Conservation (phyloP, 2,113 vertebrate genomes). For the Scomber japonicus region DNA sequence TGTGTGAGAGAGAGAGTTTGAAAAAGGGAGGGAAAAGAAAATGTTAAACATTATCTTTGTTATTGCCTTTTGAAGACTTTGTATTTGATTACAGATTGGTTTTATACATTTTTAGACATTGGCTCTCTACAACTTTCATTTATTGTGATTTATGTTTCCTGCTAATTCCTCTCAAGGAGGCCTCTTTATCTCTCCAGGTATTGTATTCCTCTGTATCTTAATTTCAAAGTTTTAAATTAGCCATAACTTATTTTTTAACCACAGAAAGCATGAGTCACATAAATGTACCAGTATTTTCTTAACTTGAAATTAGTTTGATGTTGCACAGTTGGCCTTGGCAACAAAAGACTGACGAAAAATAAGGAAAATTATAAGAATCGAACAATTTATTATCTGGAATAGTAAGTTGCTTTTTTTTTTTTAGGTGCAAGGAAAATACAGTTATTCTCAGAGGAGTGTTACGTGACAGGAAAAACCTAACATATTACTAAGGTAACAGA, state of each 20-base stretch:
- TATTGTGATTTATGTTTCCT: slow-evolving; percentile 28
- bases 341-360: not conserved
- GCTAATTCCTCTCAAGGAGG: not conserved
- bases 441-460: not conserved
- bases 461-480: slow-evolving; percentile 4
- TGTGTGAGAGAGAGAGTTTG: too few species aligned
- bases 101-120: not conserved
- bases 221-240: slow-evolving; percentile 22
- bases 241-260: not conserved
- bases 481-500: not conserved
- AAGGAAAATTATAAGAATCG: not conserved
- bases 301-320: slow-evolving; percentile 17
- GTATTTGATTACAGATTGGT: slow-evolving; percentile 5
- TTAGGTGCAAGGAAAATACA: not conserved
- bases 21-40: slow-evolving; percentile 10
- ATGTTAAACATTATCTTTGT: slow-evolving; percentile 15
- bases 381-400: slow-evolving; percentile 20
- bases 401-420: not conserved
- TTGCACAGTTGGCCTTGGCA: slow-evolving; percentile 15
- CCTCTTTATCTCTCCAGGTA: slow-evolving; percentile 23
- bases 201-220: slow-evolving; percentile 11
- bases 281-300: slow-evolving; percentile 21
- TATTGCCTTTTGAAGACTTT: slow-evolving; percentile 17
- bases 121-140: slow-evolving; percentile 14
- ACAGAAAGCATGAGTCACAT: slow-evolving; percentile 13